Base-by-base conservation (phyloP, 1,140 invertebrate genomes). In the Oreohelix idahoensis region DNA sequence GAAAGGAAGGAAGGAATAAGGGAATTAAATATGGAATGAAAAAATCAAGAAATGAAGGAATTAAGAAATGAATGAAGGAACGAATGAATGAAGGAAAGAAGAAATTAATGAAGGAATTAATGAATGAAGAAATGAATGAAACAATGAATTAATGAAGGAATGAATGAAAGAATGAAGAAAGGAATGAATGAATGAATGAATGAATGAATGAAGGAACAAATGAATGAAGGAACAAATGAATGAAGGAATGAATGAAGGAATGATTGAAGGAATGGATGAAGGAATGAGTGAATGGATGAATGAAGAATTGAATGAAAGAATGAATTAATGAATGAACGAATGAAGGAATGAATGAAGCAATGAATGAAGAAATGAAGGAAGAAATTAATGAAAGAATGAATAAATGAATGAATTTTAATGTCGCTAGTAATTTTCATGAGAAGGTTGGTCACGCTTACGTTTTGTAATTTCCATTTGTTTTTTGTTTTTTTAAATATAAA, bases 61-160 rank as follows among this genome's bases (percentile, higher is more conserved):
- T 8, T 13, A 74, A 32, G 11, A 5, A 32, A 74, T 10, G 71
- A 74, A 74, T 8, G 23, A 74, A 32, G 11, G 42, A 45, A 74
- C 39, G 71, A 74, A 74, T 5, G 23, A 74, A 45, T 26, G 42
- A 45, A 74, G 29, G 53, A 58, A 45, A 42, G n/a, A 45, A 74
- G 26, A 29, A 74, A 39, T 5, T 10, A 39, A 45, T 17, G 20
- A 45, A 39, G 26, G 26, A 39, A 39, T 5, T 4, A 32, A 66
- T 17, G 17, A 66, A 17, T 8, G 20, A 32, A 66, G n/a, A 32
- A 66, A 66, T 17, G 32, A 66, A 66, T 8, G 20, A 32, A 66
- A 17, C 4, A 66, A 66, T 17, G 32, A 66, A 32, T 8, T 32
- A 32, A 66, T 4, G 29, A 66, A 66, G 63, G 32, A 32, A 66